Conservation (phyloP, 2,888 invertebrate species). For the Orthosia gracilis region DNA sequence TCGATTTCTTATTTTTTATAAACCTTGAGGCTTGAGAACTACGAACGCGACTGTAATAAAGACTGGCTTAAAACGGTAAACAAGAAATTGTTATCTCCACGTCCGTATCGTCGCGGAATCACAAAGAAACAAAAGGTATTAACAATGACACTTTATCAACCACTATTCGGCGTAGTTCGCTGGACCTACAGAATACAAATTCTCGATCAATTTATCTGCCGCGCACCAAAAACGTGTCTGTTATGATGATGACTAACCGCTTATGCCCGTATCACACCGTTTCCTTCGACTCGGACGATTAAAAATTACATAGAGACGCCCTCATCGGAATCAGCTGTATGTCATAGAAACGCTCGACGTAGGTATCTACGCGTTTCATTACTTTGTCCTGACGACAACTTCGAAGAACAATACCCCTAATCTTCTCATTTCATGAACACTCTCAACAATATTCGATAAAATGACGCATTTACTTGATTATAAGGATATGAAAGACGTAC, state of each 20-base stretch:
- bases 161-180: conserved; percentile 77
- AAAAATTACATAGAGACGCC: conserved; percentile 82
- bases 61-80: conserved; percentile 79
- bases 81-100: conserved; percentile 84
- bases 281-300: conserved; percentile 81
- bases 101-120: conserved; percentile 81
- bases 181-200: conserved; percentile 74
- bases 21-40: conserved; percentile 70
- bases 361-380: conserved; percentile 62
- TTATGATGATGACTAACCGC: conserved; percentile 88
- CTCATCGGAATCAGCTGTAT: conserved; percentile 88
- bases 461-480: conserved; percentile 91
- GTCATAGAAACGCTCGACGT: conserved; percentile 76
- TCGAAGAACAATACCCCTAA: conserved; percentile 66
- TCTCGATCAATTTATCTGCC: conserved; percentile 77
- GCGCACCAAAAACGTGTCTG: conserved; percentile 81
- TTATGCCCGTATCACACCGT: conserved; percentile 82
- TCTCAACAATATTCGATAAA: conserved; percentile 86
- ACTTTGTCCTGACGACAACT: conserved; percentile 56
- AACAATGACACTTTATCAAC: conserved; percentile 81
- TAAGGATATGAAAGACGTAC: conserved; percentile 90
- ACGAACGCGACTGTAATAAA: conserved; percentile 76
- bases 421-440: conserved; percentile 76
- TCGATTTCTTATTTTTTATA: conserved; percentile 57
- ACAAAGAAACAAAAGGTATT: conserved; percentile 86